Evolutionary conservation across 2,888 invertebrate genomes (phyloP).

Genomic region (Calameuta idolon): DNA sequence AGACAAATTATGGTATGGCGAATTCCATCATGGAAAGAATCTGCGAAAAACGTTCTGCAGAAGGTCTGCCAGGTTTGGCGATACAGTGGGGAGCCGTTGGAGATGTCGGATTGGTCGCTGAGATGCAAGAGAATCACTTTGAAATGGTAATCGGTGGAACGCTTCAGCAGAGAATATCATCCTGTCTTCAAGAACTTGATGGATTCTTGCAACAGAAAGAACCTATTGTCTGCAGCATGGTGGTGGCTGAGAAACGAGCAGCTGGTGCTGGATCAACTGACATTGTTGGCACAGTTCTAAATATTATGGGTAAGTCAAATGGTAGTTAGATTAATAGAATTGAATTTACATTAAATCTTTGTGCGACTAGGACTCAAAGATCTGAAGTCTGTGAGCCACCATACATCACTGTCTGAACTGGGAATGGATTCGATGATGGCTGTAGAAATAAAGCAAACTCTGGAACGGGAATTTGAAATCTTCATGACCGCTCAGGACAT

Average conservation of each 20-base stretch:
- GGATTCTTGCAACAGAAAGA: conserved; percentile 75
- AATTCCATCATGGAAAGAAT: conserved; percentile 72
- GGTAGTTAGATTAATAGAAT: conserved; percentile 65
- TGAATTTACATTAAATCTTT: not conserved
- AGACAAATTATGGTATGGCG: conserved; percentile 75
- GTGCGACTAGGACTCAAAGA: conserved; percentile 58
- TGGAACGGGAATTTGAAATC: conserved; percentile 91
- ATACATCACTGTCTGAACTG: conserved; percentile 85
- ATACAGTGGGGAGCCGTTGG: conserved; percentile 77
- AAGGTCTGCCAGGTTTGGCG: conserved; percentile 70
- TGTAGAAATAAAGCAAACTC: conserved; percentile 93
- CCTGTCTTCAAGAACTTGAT: conserved; percentile 82
- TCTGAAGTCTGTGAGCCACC: conserved; percentile 76
- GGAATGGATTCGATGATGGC: conserved; percentile 99
- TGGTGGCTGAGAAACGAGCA: conserved; percentile 85
- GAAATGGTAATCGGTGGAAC: conserved; percentile 83
- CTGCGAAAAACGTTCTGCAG: conserved; percentile 68
- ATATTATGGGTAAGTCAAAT: conserved; percentile 66
- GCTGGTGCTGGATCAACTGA: conserved; percentile 74
- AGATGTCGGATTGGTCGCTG: conserved; percentile 83
- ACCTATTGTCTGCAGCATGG: conserved; percentile 83
- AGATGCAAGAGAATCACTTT: conserved; percentile 78
- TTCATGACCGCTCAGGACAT: conserved; percentile 89
- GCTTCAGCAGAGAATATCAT: conserved; percentile 85
- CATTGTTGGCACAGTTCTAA: conserved; percentile 80